Evolutionary conservation across 2,113 vertebrate species (phyloP).

Genomic region (Erythrolamprus reginae): DNA sequence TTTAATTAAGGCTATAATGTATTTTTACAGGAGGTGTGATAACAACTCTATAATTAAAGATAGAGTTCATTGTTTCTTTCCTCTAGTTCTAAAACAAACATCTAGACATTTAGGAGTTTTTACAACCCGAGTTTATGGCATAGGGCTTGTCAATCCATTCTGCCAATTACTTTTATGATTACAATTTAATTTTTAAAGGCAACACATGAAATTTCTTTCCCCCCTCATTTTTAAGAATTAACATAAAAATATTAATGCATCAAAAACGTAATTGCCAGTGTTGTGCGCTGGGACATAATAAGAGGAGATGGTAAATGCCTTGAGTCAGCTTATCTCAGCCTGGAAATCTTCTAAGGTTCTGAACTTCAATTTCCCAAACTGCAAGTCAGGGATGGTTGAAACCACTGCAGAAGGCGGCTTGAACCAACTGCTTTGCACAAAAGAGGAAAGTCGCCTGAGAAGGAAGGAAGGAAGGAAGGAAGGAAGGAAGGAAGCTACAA

Average conservation of each 20-base stretch:
- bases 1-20: not conserved
- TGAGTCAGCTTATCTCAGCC: not conserved
- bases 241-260: not conserved
- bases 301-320: not conserved
- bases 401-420: not conserved
- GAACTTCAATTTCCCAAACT: not conserved
- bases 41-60: conserved; percentile 32
- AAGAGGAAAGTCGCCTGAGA: too few species aligned
- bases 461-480: too few species aligned
- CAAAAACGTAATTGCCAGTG: not conserved
- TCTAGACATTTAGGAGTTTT: not conserved
- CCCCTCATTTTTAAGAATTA: not conserved
- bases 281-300: not conserved
- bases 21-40: not conserved
- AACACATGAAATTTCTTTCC: not conserved
- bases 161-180: conserved; percentile 6
- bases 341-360: not conserved
- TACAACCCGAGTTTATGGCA: not conserved
- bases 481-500: too few species aligned
- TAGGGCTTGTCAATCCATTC: not conserved
- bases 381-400: not conserved
- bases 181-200: not conserved
- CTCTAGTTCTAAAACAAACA: not conserved
- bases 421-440: not conserved
- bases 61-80: not conserved